A percentile compares a stretch with the other conserved stretches of the same genome.
Evolutionary conservation across 2,888 invertebrate species (phyloP).

Genomic region (Chrysodeixis includens): DNA sequence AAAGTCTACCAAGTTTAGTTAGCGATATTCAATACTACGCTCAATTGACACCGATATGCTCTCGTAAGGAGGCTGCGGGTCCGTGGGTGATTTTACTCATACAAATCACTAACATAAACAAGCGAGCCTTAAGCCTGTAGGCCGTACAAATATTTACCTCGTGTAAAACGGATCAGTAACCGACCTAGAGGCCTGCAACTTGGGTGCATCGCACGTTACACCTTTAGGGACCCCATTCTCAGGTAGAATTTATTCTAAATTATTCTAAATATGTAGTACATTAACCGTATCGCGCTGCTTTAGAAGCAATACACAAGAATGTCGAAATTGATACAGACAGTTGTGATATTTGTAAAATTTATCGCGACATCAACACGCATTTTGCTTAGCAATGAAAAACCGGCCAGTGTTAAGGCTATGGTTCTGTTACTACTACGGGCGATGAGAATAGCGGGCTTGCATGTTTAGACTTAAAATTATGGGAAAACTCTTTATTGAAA

Average conservation of each 20-base stretch:
- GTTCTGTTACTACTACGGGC: slow-evolving; percentile 23
- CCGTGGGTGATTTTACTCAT: not conserved
- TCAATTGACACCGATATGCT: not conserved
- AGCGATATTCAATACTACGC: not conserved
- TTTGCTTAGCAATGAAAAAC: slow-evolving; percentile 44
- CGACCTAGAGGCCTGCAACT: not conserved
- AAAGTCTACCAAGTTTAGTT: not conserved
- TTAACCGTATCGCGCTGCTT: not conserved
- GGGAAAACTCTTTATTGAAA: no score
- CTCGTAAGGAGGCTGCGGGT: not conserved
- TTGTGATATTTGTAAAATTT: slow-evolving; percentile 45
- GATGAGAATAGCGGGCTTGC: slow-evolving; percentile 13
- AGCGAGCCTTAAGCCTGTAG: slow-evolving; percentile 1
- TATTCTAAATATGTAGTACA: not conserved
- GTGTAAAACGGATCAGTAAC: not conserved
- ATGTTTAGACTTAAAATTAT: not conserved
- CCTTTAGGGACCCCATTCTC: not conserved
- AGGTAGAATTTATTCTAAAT: not conserved
- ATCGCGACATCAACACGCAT: slow-evolving; percentile 39
- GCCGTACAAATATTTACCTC: slow-evolving; percentile 14
- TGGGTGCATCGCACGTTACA: not conserved
- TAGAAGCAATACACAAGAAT: slow-evolving; percentile 20
- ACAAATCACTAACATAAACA: slow-evolving; percentile 25
- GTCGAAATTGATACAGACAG: slow-evolving; percentile 24
- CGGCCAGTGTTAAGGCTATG: slow-evolving; percentile 33